Evolutionary conservation across 2,113 vertebrate species (phyloP), one percentile per base, ranked within the genome.

Genomic region (Megaceryle torquata): DNA sequence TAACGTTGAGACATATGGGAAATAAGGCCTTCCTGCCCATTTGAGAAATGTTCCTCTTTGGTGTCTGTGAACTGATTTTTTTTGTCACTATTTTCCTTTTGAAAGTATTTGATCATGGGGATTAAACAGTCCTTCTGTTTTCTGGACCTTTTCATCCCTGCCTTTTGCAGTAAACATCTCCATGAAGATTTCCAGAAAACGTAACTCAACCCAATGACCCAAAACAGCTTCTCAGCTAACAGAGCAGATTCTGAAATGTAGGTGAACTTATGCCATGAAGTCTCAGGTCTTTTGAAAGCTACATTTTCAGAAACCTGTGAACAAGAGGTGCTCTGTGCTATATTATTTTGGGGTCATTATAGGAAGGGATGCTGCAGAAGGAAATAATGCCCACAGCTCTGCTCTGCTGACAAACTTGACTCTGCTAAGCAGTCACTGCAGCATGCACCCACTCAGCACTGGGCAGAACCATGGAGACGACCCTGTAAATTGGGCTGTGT

Each of bases 401-500:
- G 59, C 37, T 67, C 15, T 5, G 3, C 19, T 71, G 48, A 44
- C 26, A 63, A 54, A 86, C 22, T 9, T 54, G 70, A 10, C 8
- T 21, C 50, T 2, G 6, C 69, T 67, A 56, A 90, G 60, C 80
- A 43, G 50, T 14, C 67, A 28, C 63, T 69, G 75, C 48, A 83
- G 50, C 44, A 37, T 0, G 4, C 15, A 48, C 53, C 4, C 26
- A 41, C 6, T 5, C 61, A 57, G 3, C 1, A 2, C 31, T 21
- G 59, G 39, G 63, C 67, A 88, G 63, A 91, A 46, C 31, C 0
- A 0, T 21, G 16, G 15, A 48, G 21, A 18, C 5, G 29, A 37
- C 26, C 41, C n/a, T n/a, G 56, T 28, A n/a, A 84, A 21, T 6
- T 0, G 0, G 33, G 51, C 43, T 70, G 71, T 1, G 2, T 72